phyloP scores from a whole-genome alignment of 2,888 invertebrate species.

The Drosophila affinis region DNA sequence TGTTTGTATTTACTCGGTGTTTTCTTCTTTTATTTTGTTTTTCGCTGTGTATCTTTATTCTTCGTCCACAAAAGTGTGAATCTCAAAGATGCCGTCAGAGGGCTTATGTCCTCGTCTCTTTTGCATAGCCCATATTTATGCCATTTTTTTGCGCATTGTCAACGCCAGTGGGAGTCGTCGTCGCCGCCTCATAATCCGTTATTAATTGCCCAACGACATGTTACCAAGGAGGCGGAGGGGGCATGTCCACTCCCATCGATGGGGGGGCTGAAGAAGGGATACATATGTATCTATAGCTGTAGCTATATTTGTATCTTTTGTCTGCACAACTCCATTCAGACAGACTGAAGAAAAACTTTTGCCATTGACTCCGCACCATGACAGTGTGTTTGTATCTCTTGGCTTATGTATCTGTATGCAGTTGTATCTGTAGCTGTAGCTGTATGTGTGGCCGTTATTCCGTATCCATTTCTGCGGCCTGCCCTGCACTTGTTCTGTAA shows the following conservation, averaged over 20 bases:
- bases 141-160: constrained; percentile 52
- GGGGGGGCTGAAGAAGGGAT: background rate
- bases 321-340: constrained; percentile 29
- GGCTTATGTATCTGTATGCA: background rate
- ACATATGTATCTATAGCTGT: background rate
- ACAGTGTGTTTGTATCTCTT: too few relatives aligned
- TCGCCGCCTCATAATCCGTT: constrained; percentile 72
- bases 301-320: constrained; percentile 42
- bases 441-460: constrained; percentile 24
- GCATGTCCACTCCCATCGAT: constrained; percentile 21
- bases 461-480: constrained; percentile 35
- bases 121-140: constrained; percentile 4
- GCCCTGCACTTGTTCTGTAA: constrained; percentile 62
- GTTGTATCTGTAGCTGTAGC: constrained; percentile 21
- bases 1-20: background rate
- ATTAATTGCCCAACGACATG: constrained; percentile 77
- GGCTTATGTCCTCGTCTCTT: constrained; percentile 7
- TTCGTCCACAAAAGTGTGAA: constrained; percentile 27
- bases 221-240: constrained; percentile 41
- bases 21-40: constrained; percentile 1
- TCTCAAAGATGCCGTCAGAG: constrained; percentile 59
- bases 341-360: constrained; percentile 21
- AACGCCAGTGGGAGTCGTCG: constrained; percentile 57
- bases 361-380: constrained; percentile 21
- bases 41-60: background rate